phyloP scores from a whole-genome alignment of 2,888 invertebrate species.

The Notodonta ziczac region DNA sequence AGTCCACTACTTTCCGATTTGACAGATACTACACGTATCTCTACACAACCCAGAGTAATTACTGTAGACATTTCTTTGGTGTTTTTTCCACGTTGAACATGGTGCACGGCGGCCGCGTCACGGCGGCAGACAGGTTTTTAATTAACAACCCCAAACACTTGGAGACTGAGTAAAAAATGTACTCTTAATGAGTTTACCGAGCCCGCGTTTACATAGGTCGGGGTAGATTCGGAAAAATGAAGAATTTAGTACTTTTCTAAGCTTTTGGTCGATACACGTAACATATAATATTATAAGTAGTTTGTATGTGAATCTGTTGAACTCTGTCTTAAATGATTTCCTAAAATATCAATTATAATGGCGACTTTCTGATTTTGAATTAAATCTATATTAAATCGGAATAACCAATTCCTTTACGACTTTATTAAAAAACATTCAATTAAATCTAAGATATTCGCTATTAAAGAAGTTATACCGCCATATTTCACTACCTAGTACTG shows the following conservation, averaged over 20 bases:
- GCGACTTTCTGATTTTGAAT: no score
- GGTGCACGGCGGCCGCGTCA: not conserved
- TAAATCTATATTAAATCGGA: no score
- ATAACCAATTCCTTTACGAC: no score
- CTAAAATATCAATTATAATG: no score
- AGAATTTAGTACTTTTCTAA: not conserved
- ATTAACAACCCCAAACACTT: slow-evolving; percentile 38
- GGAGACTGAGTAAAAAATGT: slow-evolving; percentile 27
- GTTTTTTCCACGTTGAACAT: not conserved
- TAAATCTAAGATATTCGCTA: no score
- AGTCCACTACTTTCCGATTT: not conserved
- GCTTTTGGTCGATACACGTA: no score
- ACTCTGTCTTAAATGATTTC: no score
- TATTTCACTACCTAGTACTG: no score
- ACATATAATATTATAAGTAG: no score
- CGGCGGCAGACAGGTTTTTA: slow-evolving; percentile 24
- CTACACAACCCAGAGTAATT: not conserved
- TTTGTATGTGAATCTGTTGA: no score
- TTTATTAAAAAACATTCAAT: no score
- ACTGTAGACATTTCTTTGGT: not conserved
- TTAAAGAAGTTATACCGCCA: no score
- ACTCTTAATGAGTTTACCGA: slow-evolving; percentile 36
- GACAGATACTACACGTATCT: not conserved
- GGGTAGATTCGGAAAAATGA: not conserved
- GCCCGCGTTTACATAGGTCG: slow-evolving; percentile 1